These are phyloP conservation scores for Upupa epops DNA, from an alignment of 2,113 vertebrate genomes.

Conservation along the genomic window DNA sequence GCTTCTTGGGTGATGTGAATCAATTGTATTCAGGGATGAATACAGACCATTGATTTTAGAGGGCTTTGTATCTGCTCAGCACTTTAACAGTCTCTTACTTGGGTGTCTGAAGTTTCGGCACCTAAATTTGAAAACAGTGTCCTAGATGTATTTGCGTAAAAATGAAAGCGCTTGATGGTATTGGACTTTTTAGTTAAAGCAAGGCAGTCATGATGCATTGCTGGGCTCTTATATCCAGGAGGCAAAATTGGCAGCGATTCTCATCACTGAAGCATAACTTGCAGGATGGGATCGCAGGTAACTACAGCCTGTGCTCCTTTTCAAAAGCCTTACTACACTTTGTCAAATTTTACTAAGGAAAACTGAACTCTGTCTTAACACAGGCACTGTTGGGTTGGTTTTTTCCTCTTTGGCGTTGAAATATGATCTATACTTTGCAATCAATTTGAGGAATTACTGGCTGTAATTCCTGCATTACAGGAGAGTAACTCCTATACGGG, in stretches of 20 bases:
- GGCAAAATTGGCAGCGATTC: neutral
- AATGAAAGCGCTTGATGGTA: neutral
- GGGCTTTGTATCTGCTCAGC: slow-evolving; percentile 1
- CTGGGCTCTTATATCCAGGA: neutral
- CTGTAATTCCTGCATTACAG: neutral
- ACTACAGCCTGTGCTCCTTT: neutral
- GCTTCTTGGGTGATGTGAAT: neutral
- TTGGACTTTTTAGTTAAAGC: neutral
- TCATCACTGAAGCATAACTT: neutral
- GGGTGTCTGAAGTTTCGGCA: neutral
- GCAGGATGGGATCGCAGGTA: neutral
- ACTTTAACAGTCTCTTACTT: neutral
- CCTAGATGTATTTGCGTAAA: neutral
- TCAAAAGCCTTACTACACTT: neutral
- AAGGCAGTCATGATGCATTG: neutral
- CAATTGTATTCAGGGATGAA: slow-evolving; percentile 29
- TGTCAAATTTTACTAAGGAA: neutral
- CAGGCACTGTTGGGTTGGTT: neutral
- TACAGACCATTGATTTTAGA: slow-evolving; percentile 43
- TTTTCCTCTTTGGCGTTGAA: neutral
- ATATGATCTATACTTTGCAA: neutral
- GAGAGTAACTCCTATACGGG: neutral
- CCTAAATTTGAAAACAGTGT: neutral
- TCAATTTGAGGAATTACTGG: neutral
- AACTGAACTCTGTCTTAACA: neutral